A percentile compares a stretch with the other conserved stretches of the same genome.
Evolutionary conservation across 2,797 vertebrate species (phyloP).

Genomic region (Acanthis flammea): DNA sequence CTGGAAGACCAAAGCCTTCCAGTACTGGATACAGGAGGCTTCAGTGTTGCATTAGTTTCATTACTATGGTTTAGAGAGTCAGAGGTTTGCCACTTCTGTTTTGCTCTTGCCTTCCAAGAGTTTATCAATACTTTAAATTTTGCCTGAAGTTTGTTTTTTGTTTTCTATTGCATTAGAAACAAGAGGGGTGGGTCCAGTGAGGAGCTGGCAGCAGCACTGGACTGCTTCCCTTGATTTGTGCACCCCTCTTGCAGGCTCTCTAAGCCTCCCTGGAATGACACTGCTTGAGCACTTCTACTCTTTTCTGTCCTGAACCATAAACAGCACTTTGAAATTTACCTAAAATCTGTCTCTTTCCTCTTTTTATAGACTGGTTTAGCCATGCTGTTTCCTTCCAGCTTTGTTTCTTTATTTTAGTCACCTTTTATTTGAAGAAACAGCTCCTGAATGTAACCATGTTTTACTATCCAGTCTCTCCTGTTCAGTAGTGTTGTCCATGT

Average conservation of each 20-base stretch:
- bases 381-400: not conserved
- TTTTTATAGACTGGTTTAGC: not conserved
- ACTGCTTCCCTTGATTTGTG: not conserved
- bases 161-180: not conserved
- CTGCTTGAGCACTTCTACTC: not conserved
- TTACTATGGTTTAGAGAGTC: not conserved
- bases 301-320: not conserved
- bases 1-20: not conserved
- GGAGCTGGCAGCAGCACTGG: not conserved
- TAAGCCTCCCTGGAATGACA: not conserved
- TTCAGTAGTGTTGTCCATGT: not conserved
- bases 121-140: not conserved
- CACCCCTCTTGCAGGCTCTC: accelerated
- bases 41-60: accelerated
- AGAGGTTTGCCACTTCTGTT: not conserved
- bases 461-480: not conserved
- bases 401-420: not conserved
- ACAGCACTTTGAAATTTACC: not conserved
- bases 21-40: not conserved
- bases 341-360: not conserved
- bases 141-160: not conserved
- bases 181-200: accelerated
- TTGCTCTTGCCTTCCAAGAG: not conserved
- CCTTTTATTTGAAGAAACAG: not conserved
- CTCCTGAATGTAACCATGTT: not conserved